Percentiles rank a stretch among this genome's conserved stretches.
phyloP scores from a whole-genome alignment of 23 tunicate genomes.

The Oikopleura vanhoeffeni region DNA sequence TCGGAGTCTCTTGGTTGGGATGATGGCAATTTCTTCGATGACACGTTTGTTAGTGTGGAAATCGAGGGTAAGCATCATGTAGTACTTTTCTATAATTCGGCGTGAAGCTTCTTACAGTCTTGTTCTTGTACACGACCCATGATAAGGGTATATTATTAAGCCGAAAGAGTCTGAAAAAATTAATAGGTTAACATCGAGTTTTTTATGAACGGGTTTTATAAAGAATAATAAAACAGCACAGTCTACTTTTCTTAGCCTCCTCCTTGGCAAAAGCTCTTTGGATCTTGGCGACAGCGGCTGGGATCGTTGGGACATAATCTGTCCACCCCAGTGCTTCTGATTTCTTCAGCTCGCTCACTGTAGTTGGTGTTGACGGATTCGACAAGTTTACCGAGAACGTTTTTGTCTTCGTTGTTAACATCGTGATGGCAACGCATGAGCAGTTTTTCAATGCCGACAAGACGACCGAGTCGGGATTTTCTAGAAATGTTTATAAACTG shows the following conservation, averaged over 20 bases:
- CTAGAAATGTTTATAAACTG: too few species aligned
- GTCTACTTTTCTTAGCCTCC: conserved; percentile 35
- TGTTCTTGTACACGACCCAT: conserved; percentile 96
- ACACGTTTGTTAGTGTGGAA: conserved; percentile 97
- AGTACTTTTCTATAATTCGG: conserved; percentile 89
- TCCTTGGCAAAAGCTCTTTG: conserved; percentile 60
- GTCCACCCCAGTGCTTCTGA: conserved; percentile 99
- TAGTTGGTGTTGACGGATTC: conserved; percentile 92
- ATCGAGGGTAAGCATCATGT: conserved; percentile 87
- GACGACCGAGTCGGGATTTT: conserved; percentile 79
- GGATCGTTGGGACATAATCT: conserved; percentile 80
- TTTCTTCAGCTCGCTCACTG: conserved; percentile 92
- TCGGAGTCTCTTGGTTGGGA: conserved; percentile 80
- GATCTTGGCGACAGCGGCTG: conserved; percentile 34
- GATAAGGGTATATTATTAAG: not conserved
- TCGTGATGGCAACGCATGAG: conserved; percentile 93
- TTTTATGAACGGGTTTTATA: too few species aligned
- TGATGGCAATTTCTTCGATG: conserved; percentile 91
- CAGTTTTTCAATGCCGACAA: conserved; percentile 83
- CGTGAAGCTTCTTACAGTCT: conserved; percentile 88
- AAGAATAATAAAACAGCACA: too few species aligned
- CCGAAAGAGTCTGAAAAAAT: too few species aligned
- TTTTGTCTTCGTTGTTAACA: conserved; percentile 31
- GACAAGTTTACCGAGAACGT: conserved; percentile 22
- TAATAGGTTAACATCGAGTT: too few species aligned